These are phyloP conservation scores for Charanyca ferruginea DNA, from an alignment of 2,888 invertebrate species.

Conservation along the genomic window DNA sequence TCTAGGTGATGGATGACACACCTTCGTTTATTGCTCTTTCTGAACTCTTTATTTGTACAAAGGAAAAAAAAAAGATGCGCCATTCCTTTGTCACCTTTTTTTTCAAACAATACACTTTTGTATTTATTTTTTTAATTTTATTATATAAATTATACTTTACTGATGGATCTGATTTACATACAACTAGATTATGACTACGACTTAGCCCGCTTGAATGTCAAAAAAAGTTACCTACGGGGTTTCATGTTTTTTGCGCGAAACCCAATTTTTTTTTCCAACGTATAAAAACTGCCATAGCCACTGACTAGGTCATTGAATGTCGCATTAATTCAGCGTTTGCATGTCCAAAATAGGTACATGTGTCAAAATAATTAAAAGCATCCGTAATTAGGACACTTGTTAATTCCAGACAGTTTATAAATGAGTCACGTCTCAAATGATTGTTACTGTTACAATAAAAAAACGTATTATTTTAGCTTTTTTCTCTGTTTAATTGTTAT, in stretches of 20 bases:
- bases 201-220: too few relatives aligned
- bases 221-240: too few relatives aligned
- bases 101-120: neutral
- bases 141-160: too few relatives aligned
- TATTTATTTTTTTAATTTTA: too few relatives aligned
- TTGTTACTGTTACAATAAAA: too few relatives aligned
- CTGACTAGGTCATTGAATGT: neutral
- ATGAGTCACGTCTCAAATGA: neutral
- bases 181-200: too few relatives aligned
- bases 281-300: too few relatives aligned
- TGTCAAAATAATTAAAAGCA: slow-evolving; percentile 7
- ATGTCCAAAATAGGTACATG: slow-evolving; percentile 17
- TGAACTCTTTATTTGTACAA: slow-evolving; percentile 48
- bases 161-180: too few relatives aligned
- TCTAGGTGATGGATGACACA: slow-evolving; percentile 50
- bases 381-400: slow-evolving; percentile 19
- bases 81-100: neutral
- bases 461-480: too few relatives aligned
- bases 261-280: too few relatives aligned
- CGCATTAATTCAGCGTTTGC: slow-evolving; percentile 7
- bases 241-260: too few relatives aligned
- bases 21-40: slow-evolving; percentile 51
- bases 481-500: too few relatives aligned
- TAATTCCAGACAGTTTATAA: slow-evolving; percentile 1
- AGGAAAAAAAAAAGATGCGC: slow-evolving; percentile 15